A percentile compares a stretch with the other conserved stretches of the same genome.
These are phyloP conservation scores for Polyergus mexicanus DNA, from an alignment of 1,140 invertebrate species.

Conservation along the genomic window DNA sequence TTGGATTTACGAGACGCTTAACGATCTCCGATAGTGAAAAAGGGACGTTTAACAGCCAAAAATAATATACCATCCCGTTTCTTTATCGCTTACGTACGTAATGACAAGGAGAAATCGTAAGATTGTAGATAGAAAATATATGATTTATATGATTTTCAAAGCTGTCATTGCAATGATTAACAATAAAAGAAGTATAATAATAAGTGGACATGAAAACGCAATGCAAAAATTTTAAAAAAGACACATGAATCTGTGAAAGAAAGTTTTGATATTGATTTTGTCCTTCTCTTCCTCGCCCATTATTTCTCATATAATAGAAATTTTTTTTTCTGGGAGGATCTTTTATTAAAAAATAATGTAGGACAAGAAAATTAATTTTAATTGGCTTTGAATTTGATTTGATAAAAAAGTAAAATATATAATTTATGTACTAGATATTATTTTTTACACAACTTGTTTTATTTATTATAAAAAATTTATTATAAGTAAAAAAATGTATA, in stretches of 20 bases:
- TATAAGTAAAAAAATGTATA: neutral
- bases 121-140: neutral
- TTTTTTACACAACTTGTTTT: too few relatives aligned
- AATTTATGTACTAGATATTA: too few relatives aligned
- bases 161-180: neutral
- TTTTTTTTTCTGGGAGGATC: too few relatives aligned
- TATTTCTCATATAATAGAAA: too few relatives aligned
- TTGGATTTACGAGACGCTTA: conserved; percentile 47
- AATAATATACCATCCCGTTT: neutral
- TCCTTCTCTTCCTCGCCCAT: too few relatives aligned
- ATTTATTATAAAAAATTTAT: too few relatives aligned
- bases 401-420: too few relatives aligned
- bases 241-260: neutral
- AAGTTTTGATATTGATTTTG: too few relatives aligned
- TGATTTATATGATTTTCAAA: neutral
- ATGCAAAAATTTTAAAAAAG: neutral
- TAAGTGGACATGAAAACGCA: neutral
- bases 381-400: too few relatives aligned
- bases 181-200: neutral
- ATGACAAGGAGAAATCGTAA: neutral
- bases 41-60: neutral
- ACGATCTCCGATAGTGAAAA: conserved; percentile 27
- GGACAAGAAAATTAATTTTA: too few relatives aligned
- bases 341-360: too few relatives aligned
- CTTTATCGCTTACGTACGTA: neutral